Evolutionary conservation across 2,888 invertebrate genomes (phyloP).

Genomic region (Callyntrura sp.): DNA sequence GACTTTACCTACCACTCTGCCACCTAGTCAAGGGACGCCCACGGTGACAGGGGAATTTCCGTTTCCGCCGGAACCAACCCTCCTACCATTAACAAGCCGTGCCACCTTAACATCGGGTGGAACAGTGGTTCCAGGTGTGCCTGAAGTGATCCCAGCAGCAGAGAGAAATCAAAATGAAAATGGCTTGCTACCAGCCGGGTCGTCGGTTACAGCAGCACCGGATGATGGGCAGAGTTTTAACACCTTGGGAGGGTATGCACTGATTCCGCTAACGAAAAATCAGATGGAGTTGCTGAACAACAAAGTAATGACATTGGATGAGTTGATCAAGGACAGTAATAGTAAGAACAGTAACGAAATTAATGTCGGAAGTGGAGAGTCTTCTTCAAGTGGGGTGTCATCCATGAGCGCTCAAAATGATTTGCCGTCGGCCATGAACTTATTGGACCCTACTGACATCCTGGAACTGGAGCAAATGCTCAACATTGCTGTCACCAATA

Average conservation of each 20-base stretch:
- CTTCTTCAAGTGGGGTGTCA: background rate
- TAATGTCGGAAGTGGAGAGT: background rate
- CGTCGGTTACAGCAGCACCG: constrained; percentile 32
- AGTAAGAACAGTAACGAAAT: background rate
- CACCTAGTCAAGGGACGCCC: background rate
- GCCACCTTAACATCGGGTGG: constrained; percentile 6
- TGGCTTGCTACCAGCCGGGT: background rate
- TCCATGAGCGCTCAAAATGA: constrained; percentile 2
- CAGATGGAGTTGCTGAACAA: constrained; percentile 81
- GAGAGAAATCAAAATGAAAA: constrained; percentile 12
- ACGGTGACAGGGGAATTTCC: background rate
- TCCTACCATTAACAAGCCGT: background rate
- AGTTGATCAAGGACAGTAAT: constrained; percentile 75
- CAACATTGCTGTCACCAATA: constrained; percentile 76
- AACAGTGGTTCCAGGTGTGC: constrained; percentile 26
- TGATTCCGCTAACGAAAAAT: constrained; percentile 80
- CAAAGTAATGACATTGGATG: constrained; percentile 82
- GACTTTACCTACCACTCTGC: background rate
- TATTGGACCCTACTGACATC: constrained; percentile 80
- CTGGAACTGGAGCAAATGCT: constrained; percentile 82
- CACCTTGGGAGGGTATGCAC: constrained; percentile 80
- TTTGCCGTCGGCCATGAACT: background rate
- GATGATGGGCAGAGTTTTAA: constrained; percentile 61
- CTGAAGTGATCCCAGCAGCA: constrained; percentile 23
- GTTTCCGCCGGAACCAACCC: background rate